phyloP scores from a whole-genome alignment of 2,113 vertebrate species.

The Eulacestoma nigropectus region DNA sequence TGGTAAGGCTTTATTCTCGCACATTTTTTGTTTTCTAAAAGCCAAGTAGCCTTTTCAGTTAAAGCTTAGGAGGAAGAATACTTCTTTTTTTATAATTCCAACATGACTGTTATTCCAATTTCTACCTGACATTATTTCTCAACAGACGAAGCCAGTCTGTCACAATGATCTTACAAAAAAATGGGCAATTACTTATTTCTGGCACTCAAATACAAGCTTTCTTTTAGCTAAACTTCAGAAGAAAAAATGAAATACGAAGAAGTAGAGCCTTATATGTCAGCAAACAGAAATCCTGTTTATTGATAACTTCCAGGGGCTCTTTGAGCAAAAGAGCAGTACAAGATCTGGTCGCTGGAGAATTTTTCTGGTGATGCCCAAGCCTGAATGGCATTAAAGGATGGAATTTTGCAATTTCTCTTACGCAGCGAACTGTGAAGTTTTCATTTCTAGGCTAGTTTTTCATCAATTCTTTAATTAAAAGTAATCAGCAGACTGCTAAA shows the following conservation, averaged over 20 bases:
- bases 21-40: neutral
- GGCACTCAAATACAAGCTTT: neutral
- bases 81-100: neutral
- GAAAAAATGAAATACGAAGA: neutral
- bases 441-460: neutral
- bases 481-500: neutral
- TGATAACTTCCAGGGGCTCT: neutral
- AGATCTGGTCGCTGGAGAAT: neutral
- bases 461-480: conserved; percentile 28
- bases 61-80: neutral
- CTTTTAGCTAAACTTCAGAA: neutral
- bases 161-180: neutral
- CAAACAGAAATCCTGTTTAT: neutral
- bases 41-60: neutral
- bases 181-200: neutral
- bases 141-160: neutral
- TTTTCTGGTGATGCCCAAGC: neutral
- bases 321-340: neutral
- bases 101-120: neutral
- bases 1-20: neutral
- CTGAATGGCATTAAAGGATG: neutral
- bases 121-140: neutral
- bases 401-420: neutral
- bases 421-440: neutral
- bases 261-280: neutral